Base-by-base conservation (phyloP, 1,140 invertebrate species). In the Babylonia areolata region DNA sequence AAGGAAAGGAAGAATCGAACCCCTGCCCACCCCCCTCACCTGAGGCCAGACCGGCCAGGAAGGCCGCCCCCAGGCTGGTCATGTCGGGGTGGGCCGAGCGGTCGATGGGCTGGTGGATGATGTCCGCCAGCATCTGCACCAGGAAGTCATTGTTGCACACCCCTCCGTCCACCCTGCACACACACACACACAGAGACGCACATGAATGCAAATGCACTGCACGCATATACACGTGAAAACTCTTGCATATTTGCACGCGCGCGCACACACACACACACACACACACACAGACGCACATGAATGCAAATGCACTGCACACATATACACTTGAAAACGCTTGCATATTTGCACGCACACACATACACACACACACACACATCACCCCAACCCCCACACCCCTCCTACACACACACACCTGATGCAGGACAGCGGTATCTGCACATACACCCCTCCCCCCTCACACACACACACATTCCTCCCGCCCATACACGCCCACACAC, bases 81-180 rank as follows among this genome's bases (percentile, higher is more conserved):
- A 94, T 93, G 46, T 92, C 88, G 28, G 93, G 89, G 73, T 86
- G 73, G 35, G 85, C 69, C 35, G 92, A 88, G 33, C 98, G 95
- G 91, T 98, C 96, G 23, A 99, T 96, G 23, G 94, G 91, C 64
- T 97, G 91, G 1, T 96, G 96, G 6, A 96, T 97, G 42, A 98
- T 94, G 94, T 99, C 97, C 6, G 97, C 96, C 79, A 99, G 95
- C 40, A 98, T 94, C 94, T 99, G 98, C 89, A 97, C 96, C 1
- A 99, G 95, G 92, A 99, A 99, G 93, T 98, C 96, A 94, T 98
- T 99, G 85, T 96, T 96, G 0, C 97, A 97, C 31, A 99, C 98
- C 40, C 98, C 98, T n/a, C 98, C 98, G 94, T 98, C 97, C 69
- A 97, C 95, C 89, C 98, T 98, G 92, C 71, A 73, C 71, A 35